Evolutionary conservation across 92 coral and sea anemone genomes (phyloP).

Genomic region (Zoanthus gigantus): DNA sequence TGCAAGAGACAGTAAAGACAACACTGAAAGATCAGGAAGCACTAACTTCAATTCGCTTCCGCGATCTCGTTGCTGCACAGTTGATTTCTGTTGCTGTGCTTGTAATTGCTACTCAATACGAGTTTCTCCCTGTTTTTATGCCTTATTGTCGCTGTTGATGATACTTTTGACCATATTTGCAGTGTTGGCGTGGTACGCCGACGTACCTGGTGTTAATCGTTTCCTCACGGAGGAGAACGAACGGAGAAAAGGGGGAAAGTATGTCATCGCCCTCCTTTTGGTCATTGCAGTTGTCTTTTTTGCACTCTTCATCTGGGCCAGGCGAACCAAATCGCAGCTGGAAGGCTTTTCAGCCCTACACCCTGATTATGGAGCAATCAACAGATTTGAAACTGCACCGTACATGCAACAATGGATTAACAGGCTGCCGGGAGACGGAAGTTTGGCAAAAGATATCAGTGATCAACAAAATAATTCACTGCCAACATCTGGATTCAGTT

Average conservation of each 20-base stretch:
- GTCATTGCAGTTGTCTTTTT: constrained; percentile 13
- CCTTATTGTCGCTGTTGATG: constrained; percentile 14
- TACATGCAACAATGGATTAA: background rate
- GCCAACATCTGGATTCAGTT: constrained; percentile 32
- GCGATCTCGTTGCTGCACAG: constrained; percentile 8
- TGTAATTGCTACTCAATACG: constrained; percentile 62
- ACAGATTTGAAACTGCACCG: background rate
- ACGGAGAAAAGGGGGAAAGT: constrained; percentile 53
- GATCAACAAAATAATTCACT: background rate
- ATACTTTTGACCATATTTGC: constrained; percentile 32
- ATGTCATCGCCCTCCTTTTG: constrained; percentile 21
- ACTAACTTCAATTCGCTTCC: background rate
- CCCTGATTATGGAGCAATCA: constrained; percentile 14
- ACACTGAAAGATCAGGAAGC: background rate
- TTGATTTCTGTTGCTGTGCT: constrained; percentile 49
- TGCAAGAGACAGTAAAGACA: background rate
- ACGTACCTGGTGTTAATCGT: constrained; percentile 25
- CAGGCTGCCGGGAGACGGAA: background rate
- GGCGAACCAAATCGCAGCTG: background rate
- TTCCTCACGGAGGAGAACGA: constrained; percentile 12
- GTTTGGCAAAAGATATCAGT: constrained; percentile 16
- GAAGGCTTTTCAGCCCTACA: background rate
- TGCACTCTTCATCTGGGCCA: constrained; percentile 9
- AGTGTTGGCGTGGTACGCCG: constrained; percentile 60
- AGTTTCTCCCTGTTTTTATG: constrained; percentile 51